A percentile compares a stretch with the other conserved stretches of the same genome.
Evolutionary conservation across 2,888 invertebrate species (phyloP).

Genomic region (Leptarthrus brevirostris): DNA sequence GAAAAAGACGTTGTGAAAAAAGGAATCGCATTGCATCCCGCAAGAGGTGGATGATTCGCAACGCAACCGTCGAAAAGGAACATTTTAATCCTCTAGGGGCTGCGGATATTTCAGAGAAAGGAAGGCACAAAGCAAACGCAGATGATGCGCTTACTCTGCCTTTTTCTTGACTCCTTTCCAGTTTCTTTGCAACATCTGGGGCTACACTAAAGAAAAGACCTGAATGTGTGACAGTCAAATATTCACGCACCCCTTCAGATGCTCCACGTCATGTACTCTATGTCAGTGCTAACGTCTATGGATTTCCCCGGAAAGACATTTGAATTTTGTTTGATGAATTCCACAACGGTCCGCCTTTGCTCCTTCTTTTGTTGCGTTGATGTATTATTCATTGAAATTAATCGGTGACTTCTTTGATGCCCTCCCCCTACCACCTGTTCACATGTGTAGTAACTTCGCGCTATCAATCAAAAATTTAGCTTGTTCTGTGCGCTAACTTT

Average conservation of each 20-base stretch:
- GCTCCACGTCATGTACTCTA: neutral
- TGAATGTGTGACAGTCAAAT: constrained; percentile 40
- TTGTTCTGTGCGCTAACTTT: too few relatives aligned
- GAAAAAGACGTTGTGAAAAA: constrained; percentile 32
- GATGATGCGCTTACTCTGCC: constrained; percentile 23
- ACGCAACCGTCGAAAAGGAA: neutral
- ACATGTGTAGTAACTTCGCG: too few relatives aligned
- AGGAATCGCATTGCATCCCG: constrained; percentile 16
- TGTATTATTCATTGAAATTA: constrained; percentile 38
- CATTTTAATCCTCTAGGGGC: constrained; percentile 24
- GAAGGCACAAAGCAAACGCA: constrained; percentile 4
- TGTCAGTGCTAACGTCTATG: neutral
- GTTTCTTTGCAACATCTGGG: constrained; percentile 21
- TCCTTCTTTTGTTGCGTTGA: neutral
- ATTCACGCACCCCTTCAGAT: neutral
- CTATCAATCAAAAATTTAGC: too few relatives aligned
- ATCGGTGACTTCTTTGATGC: constrained; percentile 2
- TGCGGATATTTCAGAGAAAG: neutral
- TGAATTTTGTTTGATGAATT: constrained; percentile 34
- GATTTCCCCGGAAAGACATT: constrained; percentile 5
- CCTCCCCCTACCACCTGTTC: too few relatives aligned
- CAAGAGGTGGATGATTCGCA: neutral
- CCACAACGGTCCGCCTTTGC: neutral
- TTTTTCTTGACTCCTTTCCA: constrained; percentile 29
- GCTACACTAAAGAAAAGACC: constrained; percentile 7